These are phyloP conservation scores for Boloria euphrosyne DNA, from an alignment of 2,888 invertebrate genomes.

Conservation along the genomic window DNA sequence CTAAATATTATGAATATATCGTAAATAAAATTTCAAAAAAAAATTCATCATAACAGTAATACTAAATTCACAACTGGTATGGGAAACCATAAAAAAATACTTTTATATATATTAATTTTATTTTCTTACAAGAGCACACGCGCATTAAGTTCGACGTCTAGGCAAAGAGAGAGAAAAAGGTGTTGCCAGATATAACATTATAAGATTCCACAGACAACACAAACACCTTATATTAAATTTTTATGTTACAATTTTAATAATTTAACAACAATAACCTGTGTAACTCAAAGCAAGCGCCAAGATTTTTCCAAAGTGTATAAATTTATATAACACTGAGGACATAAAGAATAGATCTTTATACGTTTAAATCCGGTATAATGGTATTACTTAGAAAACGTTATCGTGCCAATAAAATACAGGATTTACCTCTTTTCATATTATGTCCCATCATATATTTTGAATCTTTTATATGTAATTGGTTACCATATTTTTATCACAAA, in stretches of 20 bases:
- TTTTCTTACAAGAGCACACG: too few relatives aligned
- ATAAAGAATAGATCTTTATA: slow-evolving; percentile 23
- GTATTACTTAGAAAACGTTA: slow-evolving; percentile 26
- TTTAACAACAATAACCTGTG: background rate
- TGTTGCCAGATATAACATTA: too few relatives aligned
- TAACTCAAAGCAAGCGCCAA: background rate
- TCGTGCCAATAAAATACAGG: slow-evolving; percentile 20
- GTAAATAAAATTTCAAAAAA: background rate
- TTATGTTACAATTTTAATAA: too few relatives aligned
- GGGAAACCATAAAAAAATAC: too few relatives aligned
- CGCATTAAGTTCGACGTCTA: too few relatives aligned
- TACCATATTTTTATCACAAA: background rate
- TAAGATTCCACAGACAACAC: too few relatives aligned
- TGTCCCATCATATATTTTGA: slow-evolving; percentile 3
- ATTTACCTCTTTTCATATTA: slow-evolving; percentile 24
- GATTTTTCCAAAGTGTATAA: slow-evolving; percentile 12
- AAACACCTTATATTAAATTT: too few relatives aligned
- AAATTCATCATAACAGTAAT: background rate
- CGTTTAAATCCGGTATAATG: slow-evolving; percentile 27
- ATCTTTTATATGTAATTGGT: too few relatives aligned
- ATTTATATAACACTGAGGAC: slow-evolving; percentile 18
- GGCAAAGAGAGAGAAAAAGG: too few relatives aligned
- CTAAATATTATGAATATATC: too few relatives aligned
- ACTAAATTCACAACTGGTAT: too few relatives aligned
- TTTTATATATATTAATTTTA: too few relatives aligned